Percentiles rank a stretch among this genome's conserved stretches.
Conservation (phyloP, 2,797 vertebrate species). For the Rhadinocentrus ornatus region DNA sequence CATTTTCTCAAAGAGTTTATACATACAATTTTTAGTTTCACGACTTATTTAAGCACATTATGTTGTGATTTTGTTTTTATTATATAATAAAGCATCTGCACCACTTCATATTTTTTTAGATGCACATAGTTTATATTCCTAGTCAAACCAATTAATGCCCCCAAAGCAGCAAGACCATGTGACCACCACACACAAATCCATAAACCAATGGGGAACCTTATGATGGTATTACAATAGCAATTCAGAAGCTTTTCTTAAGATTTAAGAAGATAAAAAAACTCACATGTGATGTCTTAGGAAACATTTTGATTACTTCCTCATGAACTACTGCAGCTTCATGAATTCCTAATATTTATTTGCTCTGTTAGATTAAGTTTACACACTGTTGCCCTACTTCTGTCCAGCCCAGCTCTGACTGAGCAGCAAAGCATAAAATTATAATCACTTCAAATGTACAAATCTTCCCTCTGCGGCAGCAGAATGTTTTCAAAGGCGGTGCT, state of each 20-base stretch:
- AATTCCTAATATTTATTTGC: slow-evolving; percentile 14
- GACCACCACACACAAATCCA: neutral
- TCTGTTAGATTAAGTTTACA: slow-evolving; percentile 13
- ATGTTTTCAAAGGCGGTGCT: slow-evolving; percentile 25
- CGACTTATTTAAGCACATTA: neutral
- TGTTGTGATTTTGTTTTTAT: neutral
- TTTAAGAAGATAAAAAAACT: neutral
- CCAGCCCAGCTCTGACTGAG: slow-evolving; percentile 11
- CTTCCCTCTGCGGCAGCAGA: neutral
- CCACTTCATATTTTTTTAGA: neutral
- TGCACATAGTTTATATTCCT: neutral
- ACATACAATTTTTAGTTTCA: neutral
- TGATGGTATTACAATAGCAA: neutral
- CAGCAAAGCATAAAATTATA: neutral
- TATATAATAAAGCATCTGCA: neutral
- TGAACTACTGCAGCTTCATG: neutral
- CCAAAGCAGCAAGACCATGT: neutral
- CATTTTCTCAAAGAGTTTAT: neutral
- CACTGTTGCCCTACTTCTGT: slow-evolving; percentile 1
- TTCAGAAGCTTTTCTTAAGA: neutral
- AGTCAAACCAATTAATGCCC: neutral
- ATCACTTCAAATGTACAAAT: slow-evolving; percentile 18
- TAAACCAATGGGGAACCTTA: neutral
- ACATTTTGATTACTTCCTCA: slow-evolving; percentile 5
- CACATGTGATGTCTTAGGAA: neutral